A percentile compares a stretch with the other conserved stretches of the same genome.
Evolutionary conservation across 2,797 vertebrate species (phyloP).

Genomic region (Rallus crepitans): DNA sequence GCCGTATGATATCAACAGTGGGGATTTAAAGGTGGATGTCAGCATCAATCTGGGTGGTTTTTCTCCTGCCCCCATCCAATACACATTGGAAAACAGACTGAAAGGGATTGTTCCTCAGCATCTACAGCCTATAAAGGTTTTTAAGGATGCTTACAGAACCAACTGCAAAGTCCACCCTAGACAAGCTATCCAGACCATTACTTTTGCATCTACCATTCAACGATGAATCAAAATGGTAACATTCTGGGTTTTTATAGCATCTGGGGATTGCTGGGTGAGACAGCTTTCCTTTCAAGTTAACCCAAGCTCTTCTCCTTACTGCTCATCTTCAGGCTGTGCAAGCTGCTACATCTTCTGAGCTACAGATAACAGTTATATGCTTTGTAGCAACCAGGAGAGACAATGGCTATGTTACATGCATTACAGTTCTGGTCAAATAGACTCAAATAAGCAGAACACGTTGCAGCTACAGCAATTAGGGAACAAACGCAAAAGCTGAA

Average conservation of each 20-base stretch:
- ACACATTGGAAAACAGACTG: neutral
- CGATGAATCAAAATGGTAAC: neutral
- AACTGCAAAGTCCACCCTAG: neutral
- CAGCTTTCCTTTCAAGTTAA: neutral
- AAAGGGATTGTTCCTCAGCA: neutral
- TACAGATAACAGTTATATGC: neutral
- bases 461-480: neutral
- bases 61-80: neutral
- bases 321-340: neutral
- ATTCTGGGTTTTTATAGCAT: neutral
- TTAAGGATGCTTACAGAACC: neutral
- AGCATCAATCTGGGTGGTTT: neutral
- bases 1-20: neutral
- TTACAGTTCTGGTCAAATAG: neutral
- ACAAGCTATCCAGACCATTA: neutral
- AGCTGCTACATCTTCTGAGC: neutral
- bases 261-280: neutral
- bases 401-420: neutral
- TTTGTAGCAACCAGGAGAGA: neutral
- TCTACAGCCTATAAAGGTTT: neutral
- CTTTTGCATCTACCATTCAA: neutral
- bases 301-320: neutral
- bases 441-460: neutral
- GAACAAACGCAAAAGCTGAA: neutral
- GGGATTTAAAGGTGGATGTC: neutral